phyloP scores from a whole-genome alignment of 2,888 invertebrate genomes.

The Cataglyphis cursor region DNA sequence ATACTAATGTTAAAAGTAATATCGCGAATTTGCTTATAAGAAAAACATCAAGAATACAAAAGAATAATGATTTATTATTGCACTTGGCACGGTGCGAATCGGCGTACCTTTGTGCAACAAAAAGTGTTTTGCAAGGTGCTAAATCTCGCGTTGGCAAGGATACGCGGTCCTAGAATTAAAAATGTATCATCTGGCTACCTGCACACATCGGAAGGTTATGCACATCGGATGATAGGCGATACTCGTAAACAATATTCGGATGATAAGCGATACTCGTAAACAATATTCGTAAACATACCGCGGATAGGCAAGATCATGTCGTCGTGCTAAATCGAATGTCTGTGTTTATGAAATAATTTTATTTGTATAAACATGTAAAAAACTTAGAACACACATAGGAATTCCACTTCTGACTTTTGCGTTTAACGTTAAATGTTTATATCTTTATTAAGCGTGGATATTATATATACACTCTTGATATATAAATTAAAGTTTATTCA shows the following conservation, averaged over 20 bases:
- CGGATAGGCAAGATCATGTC: neutral
- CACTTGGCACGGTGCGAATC: neutral
- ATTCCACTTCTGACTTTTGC: neutral
- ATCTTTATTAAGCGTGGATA: neutral
- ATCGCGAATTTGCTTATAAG: neutral
- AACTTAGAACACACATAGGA: neutral
- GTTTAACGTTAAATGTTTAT: neutral
- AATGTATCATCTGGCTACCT: slow-evolving; percentile 12
- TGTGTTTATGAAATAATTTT: slow-evolving; percentile 16
- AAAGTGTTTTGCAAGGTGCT: slow-evolving; percentile 11
- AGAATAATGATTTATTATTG: neutral
- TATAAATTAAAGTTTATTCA: neutral
- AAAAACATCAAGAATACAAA: neutral
- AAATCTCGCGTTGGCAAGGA: slow-evolving; percentile 37
- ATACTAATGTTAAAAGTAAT: neutral
- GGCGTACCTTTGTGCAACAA: neutral
- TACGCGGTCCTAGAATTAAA: slow-evolving; percentile 47
- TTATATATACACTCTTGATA: neutral
- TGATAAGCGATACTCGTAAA: neutral
- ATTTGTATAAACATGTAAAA: neutral
- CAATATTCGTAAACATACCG: slow-evolving; percentile 27
- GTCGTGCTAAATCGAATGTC: neutral
- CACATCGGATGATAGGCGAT: neutral
- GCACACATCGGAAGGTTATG: neutral
- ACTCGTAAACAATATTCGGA: slow-evolving; percentile 13